Evolutionary conservation across 2,113 vertebrate genomes (phyloP).

Genomic region (Dasyornis broadbenti): DNA sequence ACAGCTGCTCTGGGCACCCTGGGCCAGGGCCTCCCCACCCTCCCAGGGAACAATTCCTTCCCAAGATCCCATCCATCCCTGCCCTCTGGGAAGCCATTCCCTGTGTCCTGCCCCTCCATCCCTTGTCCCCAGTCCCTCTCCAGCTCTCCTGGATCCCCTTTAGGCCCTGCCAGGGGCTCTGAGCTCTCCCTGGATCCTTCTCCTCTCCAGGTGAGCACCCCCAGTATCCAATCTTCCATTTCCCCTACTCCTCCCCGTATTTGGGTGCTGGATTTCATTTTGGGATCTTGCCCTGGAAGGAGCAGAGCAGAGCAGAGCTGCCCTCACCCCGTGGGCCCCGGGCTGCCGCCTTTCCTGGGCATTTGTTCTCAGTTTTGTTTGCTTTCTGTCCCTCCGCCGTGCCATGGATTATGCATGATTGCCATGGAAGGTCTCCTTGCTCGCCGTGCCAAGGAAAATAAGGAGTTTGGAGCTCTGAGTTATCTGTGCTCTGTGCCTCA

Average conservation of each 20-base stretch:
- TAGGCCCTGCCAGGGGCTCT: neutral
- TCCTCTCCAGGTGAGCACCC: neutral
- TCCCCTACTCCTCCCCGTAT: neutral
- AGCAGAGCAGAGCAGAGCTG: neutral
- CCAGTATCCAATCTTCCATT: neutral
- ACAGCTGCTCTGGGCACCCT: neutral
- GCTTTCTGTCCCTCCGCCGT: constrained; percentile 1
- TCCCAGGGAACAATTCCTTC: neutral
- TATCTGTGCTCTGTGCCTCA: neutral
- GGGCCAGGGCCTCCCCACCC: neutral
- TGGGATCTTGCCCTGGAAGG: neutral
- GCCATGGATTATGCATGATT: neutral
- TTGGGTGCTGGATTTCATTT: neutral
- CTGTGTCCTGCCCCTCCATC: neutral
- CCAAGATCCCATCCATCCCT: accelerated
- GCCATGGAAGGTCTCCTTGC: neutral
- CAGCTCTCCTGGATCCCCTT: neutral
- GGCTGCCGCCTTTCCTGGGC: neutral
- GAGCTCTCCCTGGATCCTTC: neutral
- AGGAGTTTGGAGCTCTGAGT: neutral
- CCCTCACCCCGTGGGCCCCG: neutral
- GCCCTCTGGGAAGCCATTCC: neutral
- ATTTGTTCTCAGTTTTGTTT: neutral
- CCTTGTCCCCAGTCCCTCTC: neutral
- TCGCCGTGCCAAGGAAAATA: neutral